Conservation (phyloP, 2,113 vertebrate species). For the Limnothrissa miodon region DNA sequence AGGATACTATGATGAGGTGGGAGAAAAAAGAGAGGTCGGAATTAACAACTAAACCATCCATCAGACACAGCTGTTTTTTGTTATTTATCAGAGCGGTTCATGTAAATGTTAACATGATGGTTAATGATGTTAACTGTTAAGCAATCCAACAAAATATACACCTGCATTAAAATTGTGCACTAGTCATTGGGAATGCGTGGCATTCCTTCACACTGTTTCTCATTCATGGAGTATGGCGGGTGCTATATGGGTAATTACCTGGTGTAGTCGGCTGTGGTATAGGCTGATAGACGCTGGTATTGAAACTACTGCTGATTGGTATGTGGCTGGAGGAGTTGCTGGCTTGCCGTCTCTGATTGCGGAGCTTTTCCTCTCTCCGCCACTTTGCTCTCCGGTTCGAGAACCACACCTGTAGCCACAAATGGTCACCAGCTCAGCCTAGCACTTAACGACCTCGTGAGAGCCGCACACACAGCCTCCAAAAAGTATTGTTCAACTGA, state of each 20-base stretch:
- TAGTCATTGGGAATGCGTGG: not conserved
- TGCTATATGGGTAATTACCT: constrained; percentile 65
- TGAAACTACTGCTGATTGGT: constrained; percentile 98
- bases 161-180: too few species aligned
- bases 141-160: too few species aligned
- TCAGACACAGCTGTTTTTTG: not conserved
- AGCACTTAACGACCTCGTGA: not conserved
- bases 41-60: not conserved
- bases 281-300: constrained; percentile 90
- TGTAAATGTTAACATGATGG: too few species aligned
- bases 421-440: not conserved
- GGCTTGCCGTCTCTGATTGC: constrained; percentile 93
- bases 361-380: constrained; percentile 96
- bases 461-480: not conserved
- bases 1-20: constrained; percentile 78
- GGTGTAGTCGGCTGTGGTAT: constrained; percentile 91
- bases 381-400: constrained; percentile 98
- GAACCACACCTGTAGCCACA: constrained; percentile 89
- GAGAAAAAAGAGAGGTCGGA: not conserved
- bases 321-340: constrained; percentile 94
- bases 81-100: not conserved
- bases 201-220: not conserved
- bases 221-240: not conserved
- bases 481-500: not conserved
- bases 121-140: too few species aligned